Percentiles rank a stretch among this genome's conserved stretches.
These are phyloP conservation scores for Clarias macrocephalus DNA, from an alignment of 2,113 vertebrate genomes.

Conservation along the genomic window DNA sequence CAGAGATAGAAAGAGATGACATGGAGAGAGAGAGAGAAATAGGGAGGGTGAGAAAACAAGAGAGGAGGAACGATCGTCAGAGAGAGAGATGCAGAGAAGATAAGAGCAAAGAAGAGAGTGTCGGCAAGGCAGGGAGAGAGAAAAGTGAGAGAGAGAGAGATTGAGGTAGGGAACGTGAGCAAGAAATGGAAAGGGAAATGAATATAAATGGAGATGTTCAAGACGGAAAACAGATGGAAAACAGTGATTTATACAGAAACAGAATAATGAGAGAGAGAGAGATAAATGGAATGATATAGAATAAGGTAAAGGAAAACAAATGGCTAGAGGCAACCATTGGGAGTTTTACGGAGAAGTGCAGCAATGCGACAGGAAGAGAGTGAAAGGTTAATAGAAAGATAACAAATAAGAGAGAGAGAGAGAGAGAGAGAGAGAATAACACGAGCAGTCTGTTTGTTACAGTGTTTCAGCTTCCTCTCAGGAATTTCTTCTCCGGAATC, in stretches of 20 bases:
- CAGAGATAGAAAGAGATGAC: neutral
- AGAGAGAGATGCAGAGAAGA: neutral
- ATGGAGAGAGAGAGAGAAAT: neutral
- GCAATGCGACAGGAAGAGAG: neutral
- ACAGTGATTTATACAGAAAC: neutral
- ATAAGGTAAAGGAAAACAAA: neutral
- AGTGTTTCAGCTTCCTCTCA: neutral
- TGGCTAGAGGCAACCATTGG: neutral
- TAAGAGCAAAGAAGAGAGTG: neutral
- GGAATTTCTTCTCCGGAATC: neutral
- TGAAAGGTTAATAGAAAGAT: neutral
- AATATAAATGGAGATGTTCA: neutral
- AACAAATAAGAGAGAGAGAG: neutral
- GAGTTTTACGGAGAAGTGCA: neutral
- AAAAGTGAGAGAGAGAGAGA: neutral
- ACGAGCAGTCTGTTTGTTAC: conserved; percentile 8
- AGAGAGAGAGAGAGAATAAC: neutral
- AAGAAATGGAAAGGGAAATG: neutral
- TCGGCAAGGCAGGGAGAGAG: neutral
- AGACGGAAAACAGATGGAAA: neutral
- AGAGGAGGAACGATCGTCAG: neutral
- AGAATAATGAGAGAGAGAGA: neutral
- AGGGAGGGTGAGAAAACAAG: neutral
- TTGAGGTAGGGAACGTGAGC: neutral
- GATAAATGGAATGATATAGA: neutral